Evolutionary conservation across 2,113 vertebrate species (phyloP).

Genomic region (Chinchilla lanigera): DNA sequence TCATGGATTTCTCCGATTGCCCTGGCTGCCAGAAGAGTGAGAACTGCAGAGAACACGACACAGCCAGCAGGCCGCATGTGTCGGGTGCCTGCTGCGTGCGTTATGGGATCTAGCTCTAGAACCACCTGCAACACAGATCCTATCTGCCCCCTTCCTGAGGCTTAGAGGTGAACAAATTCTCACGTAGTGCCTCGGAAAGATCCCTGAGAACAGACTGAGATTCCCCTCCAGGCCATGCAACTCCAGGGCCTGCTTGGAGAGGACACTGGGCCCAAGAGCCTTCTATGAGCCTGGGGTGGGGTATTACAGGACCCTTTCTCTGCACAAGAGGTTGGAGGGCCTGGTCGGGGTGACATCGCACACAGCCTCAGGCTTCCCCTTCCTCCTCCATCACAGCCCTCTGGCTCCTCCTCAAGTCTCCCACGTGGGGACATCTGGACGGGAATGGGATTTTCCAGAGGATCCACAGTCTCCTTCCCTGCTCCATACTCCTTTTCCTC

Average conservation of each 20-base stretch:
- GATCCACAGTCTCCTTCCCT: not conserved
- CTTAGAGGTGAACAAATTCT: not conserved
- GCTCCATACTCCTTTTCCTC: not conserved
- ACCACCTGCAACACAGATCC: not conserved
- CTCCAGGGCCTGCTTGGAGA: too few species aligned
- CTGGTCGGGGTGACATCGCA: not conserved
- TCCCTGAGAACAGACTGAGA: not conserved
- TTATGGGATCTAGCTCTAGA: not conserved
- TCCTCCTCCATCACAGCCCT: not conserved
- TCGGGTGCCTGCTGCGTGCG: rapidly evolving
- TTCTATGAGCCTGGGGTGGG: not conserved
- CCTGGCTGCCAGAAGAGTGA: not conserved
- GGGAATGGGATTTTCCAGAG: not conserved
- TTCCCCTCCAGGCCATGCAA: too few species aligned
- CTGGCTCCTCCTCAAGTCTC: not conserved
- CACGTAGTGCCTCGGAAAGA: too few species aligned
- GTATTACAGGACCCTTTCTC: not conserved
- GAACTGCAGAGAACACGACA: not conserved
- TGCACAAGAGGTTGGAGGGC: not conserved
- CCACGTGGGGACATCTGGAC: not conserved
- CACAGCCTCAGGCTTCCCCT: not conserved
- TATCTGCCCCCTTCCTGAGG: not conserved
- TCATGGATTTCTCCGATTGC: not conserved
- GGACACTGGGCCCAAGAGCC: not conserved
- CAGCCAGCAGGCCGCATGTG: not conserved